A percentile compares a stretch with the other conserved stretches of the same genome.
Conservation (phyloP, 1,140 invertebrate species). For the Sinonovacula constricta region DNA sequence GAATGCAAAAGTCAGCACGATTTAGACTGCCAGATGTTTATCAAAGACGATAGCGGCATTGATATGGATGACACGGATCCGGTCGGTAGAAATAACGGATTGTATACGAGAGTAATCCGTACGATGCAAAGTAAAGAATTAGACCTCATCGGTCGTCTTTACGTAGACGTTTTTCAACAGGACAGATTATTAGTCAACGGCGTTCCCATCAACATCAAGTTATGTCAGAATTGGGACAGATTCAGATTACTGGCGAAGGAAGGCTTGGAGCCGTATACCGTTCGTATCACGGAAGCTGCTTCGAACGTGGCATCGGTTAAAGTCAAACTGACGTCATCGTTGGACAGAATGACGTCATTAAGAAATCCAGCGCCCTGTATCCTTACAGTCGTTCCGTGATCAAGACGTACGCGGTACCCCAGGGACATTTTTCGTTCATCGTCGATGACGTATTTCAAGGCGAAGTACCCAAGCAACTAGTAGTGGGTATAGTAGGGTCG, state of each 20-base stretch:
- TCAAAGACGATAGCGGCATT: conserved; percentile 14
- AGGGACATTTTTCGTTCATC: conserved; percentile 21
- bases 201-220: conserved; percentile 12
- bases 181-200: conserved; percentile 17
- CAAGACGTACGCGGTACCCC: conserved; percentile 20
- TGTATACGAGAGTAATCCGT: background rate
- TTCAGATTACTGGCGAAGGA: conserved; percentile 10
- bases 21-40: conserved; percentile 15
- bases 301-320: conserved; percentile 13
- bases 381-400: conserved; percentile 12
- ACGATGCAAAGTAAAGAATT: background rate
- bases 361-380: conserved; percentile 6
- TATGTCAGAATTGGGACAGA: background rate
- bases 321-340: conserved; percentile 12
- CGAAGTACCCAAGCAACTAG: conserved; percentile 3
- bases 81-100: background rate
- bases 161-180: conserved; percentile 7
- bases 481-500: conserved; percentile 9
- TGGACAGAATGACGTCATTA: background rate
- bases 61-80: conserved; percentile 11
- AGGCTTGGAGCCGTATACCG: background rate
- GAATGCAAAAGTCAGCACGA: conserved; percentile 10
- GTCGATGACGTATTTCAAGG: too few species aligned
- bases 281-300: conserved; percentile 4
- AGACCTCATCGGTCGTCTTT: conserved; percentile 9